Evolutionary conservation across 2,888 invertebrate genomes (phyloP).

Genomic region (Meghimatium bilineatum): DNA sequence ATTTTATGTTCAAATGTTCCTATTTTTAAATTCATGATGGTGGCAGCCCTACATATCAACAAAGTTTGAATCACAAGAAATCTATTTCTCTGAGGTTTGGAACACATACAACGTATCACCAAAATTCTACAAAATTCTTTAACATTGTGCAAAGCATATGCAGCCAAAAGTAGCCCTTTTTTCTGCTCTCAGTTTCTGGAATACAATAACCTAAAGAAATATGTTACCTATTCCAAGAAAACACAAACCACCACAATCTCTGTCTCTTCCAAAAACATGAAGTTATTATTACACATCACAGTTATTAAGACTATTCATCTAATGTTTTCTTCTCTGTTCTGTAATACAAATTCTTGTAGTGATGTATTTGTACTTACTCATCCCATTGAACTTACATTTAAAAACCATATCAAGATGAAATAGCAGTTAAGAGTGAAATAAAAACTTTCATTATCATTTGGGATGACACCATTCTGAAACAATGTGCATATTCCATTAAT

Average conservation of each 20-base stretch:
- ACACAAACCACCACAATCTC: not conserved
- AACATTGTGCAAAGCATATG: not conserved
- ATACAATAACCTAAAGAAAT: not conserved
- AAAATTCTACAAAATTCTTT: not conserved
- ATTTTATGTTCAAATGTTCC: too few species aligned
- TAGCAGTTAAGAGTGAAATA: not conserved
- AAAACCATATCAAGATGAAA: not conserved
- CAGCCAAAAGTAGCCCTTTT: not conserved
- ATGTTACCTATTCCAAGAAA: not conserved
- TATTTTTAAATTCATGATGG: not conserved
- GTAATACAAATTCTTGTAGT: too few species aligned
- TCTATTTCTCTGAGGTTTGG: not conserved
- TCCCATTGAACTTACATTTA: not conserved
- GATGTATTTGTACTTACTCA: too few species aligned
- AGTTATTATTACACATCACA: too few species aligned
- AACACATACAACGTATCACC: not conserved
- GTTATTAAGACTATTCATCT: too few species aligned
- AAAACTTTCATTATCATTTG: not conserved
- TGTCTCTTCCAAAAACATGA: too few species aligned
- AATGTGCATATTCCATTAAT: not conserved
- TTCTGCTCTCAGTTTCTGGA: not conserved
- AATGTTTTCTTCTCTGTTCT: too few species aligned
- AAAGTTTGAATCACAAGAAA: constrained; percentile 10
- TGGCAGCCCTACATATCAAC: not conserved
- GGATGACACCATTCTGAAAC: constrained; percentile 1